A percentile compares a stretch with the other conserved stretches of the same genome.
Evolutionary conservation across 2,797 vertebrate genomes (phyloP).

Genomic region (Iguana delicatissima): DNA sequence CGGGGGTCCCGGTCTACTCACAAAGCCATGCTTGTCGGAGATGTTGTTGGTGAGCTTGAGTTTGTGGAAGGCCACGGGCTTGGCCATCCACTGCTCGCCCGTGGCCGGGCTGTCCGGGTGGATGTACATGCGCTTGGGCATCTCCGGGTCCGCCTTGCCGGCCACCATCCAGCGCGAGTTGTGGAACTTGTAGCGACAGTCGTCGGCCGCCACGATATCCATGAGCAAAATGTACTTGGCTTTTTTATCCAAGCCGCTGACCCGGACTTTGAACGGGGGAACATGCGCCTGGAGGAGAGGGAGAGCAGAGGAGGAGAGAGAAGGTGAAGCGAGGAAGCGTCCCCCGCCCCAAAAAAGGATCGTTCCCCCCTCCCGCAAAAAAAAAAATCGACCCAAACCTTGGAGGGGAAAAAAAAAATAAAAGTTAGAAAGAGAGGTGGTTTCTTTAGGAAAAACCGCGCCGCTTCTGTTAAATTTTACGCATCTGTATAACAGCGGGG

Average conservation of each 20-base stretch:
- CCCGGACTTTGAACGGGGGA: conserved; percentile 96
- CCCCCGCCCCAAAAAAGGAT: neutral
- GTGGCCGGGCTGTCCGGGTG: conserved; percentile 98
- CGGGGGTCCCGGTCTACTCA: conserved; percentile 81
- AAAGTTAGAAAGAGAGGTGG: no score
- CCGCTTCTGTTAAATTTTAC: neutral
- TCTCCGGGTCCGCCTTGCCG: conserved; percentile 97
- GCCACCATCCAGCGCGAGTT: conserved; percentile 99
- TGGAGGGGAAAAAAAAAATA: neutral
- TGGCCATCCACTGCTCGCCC: conserved; percentile 99
- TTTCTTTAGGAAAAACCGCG: no score
- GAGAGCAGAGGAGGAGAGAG: neutral
- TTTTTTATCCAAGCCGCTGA: conserved; percentile 97
- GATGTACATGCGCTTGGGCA: conserved; percentile 99
- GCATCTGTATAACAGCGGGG: neutral
- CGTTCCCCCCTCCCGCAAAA: neutral
- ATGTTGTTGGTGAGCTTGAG: conserved; percentile 99
- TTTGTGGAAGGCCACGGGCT: conserved; percentile 97
- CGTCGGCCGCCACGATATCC: conserved; percentile 98
- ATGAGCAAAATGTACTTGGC: conserved; percentile 97
- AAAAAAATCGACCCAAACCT: neutral
- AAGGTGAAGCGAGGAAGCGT: rapidly evolving
- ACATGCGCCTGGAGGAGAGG: conserved; percentile 90
- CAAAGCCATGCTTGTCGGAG: conserved; percentile 98
- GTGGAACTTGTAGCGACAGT: conserved; percentile 98